Percentiles rank a stretch among this genome's conserved stretches.
These are phyloP conservation scores for Euphydryas editha DNA, from an alignment of 2,888 invertebrate species.

Conservation along the genomic window DNA sequence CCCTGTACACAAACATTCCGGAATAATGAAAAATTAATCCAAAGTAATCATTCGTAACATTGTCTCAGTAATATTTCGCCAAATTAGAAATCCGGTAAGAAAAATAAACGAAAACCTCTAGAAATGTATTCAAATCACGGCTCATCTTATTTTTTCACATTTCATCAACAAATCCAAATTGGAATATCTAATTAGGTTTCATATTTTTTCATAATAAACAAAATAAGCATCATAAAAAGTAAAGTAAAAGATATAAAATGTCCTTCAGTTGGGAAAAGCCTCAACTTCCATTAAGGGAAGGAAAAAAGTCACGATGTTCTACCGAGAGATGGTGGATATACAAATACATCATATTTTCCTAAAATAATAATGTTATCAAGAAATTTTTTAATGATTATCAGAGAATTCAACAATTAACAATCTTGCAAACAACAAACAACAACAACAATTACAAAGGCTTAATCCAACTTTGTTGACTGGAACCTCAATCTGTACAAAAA, in stretches of 20 bases:
- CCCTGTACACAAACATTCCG: not conserved
- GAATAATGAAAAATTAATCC: conserved; percentile 12
- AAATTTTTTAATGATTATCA: too few relatives aligned
- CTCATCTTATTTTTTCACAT: conserved; percentile 64
- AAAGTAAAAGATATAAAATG: too few relatives aligned
- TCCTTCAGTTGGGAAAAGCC: too few relatives aligned
- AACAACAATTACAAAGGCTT: too few relatives aligned
- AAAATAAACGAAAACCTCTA: conserved; percentile 75
- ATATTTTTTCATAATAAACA: not conserved
- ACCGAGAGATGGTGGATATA: too few relatives aligned
- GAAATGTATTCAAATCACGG: conserved; percentile 82
- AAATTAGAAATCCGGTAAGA: conserved; percentile 65
- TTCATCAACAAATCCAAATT: not conserved
- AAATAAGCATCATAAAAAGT: not conserved
- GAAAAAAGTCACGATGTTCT: too few relatives aligned
- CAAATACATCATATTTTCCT: too few relatives aligned
- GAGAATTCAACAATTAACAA: too few relatives aligned
- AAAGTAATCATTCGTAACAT: conserved; percentile 64
- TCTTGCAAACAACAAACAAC: too few relatives aligned
- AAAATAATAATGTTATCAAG: too few relatives aligned
- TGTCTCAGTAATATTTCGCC: conserved; percentile 64
- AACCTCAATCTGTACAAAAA: not conserved
- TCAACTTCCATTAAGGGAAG: too few relatives aligned
- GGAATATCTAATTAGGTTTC: not conserved
- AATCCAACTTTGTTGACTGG: too few relatives aligned